A percentile compares a stretch with the other conserved stretches of the same genome.
These are phyloP conservation scores for Enteromius radiatus DNA, from an alignment of 2,797 vertebrate genomes.

Conservation along the genomic window DNA sequence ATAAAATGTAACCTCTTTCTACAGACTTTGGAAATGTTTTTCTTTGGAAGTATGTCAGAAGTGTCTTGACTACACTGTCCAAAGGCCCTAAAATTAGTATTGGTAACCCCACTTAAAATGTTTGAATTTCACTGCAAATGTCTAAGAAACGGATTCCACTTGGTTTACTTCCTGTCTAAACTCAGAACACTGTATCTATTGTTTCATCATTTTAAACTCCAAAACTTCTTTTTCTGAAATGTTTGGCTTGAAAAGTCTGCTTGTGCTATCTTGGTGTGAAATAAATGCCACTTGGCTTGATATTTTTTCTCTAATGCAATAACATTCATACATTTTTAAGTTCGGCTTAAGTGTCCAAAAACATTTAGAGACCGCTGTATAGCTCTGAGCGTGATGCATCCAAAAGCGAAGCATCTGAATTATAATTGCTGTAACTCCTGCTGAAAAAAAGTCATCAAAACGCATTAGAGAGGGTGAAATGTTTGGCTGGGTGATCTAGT, in stretches of 20 bases:
- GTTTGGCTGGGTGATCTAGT: slow-evolving; percentile 60
- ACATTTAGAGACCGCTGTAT: neutral
- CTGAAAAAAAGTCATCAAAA: slow-evolving; percentile 57
- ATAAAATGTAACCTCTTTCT: neutral
- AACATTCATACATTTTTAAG: slow-evolving; percentile 25
- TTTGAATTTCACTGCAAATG: neutral
- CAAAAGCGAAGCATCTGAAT: slow-evolving; percentile 14
- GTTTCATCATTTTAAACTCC: slow-evolving; percentile 25
- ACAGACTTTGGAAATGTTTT: neutral
- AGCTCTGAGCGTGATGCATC: slow-evolving; percentile 13
- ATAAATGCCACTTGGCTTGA: slow-evolving; percentile 23
- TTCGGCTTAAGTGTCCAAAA: slow-evolving; percentile 20
- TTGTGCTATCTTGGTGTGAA: neutral
- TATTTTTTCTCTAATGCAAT: slow-evolving; percentile 28
- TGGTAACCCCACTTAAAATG: neutral
- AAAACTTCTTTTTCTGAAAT: neutral
- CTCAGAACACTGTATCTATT: neutral
- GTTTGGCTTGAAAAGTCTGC: slow-evolving; percentile 15
- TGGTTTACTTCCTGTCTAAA: slow-evolving; percentile 12
- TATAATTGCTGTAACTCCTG: slow-evolving; percentile 34
- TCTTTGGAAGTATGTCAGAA: neutral
- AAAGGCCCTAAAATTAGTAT: too few relatives aligned
- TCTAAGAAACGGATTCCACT: neutral
- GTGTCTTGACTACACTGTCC: neutral
- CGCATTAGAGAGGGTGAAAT: slow-evolving; percentile 61